phyloP scores from a whole-genome alignment of 1,140 invertebrate species.

The Eueides isabella region DNA sequence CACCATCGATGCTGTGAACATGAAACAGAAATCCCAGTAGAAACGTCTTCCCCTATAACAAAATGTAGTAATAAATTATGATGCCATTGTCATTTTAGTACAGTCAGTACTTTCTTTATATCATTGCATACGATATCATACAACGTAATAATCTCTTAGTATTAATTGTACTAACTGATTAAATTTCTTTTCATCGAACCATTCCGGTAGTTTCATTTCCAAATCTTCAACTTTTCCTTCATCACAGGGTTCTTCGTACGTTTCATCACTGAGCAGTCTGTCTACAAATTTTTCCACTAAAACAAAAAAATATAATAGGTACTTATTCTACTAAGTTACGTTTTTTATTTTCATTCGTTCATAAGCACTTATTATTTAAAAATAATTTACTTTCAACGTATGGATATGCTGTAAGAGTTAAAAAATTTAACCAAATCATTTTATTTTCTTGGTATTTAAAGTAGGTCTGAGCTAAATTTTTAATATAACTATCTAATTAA shows the following conservation, averaged over 20 bases:
- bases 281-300: slow-evolving; percentile 64
- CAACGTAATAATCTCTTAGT: neutral
- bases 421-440: too few species aligned
- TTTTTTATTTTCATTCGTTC: too few species aligned
- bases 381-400: too few species aligned
- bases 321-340: too few species aligned
- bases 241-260: slow-evolving; percentile 56
- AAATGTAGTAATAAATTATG: neutral
- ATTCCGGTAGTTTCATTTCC: slow-evolving; percentile 45
- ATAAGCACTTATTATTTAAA: too few species aligned
- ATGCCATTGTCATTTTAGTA: neutral
- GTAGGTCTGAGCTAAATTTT: too few species aligned
- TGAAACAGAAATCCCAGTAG: slow-evolving; percentile 84
- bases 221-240: slow-evolving; percentile 51
- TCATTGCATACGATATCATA: neutral
- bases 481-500: too few species aligned
- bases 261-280: slow-evolving; percentile 55
- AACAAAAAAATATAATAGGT: slow-evolving; percentile 45
- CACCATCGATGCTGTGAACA: slow-evolving; percentile 84
- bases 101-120: too few species aligned
- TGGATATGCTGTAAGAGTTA: too few species aligned
- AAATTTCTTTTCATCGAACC: slow-evolving; percentile 52
- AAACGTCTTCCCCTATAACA: slow-evolving; percentile 85
- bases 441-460: too few species aligned
- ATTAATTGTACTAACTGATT: slow-evolving; percentile 42